phyloP scores from a whole-genome alignment of 2,797 vertebrate species.

The Ataeniobius toweri region DNA sequence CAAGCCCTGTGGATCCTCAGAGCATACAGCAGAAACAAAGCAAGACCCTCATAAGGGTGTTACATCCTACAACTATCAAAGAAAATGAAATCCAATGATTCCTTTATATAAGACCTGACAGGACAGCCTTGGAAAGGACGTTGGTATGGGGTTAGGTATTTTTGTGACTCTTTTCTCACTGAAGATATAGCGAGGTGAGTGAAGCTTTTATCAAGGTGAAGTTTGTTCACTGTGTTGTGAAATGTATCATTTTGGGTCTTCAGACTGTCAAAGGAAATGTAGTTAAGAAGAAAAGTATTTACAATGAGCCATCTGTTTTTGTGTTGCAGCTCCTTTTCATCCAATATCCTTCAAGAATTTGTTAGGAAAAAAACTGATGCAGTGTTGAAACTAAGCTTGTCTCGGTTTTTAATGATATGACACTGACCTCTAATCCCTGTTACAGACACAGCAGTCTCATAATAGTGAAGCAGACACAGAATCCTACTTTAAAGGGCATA shows the following conservation, averaged over 20 bases:
- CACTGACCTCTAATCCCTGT: slow-evolving; percentile 3
- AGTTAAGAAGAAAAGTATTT: slow-evolving; percentile 34
- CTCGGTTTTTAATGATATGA: not conserved
- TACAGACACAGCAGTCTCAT: slow-evolving; percentile 12
- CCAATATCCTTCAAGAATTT: slow-evolving; percentile 28
- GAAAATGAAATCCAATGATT: slow-evolving; percentile 9
- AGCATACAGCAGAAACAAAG: slow-evolving; percentile 76
- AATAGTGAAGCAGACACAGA: slow-evolving; percentile 17
- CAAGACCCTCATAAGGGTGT: slow-evolving; percentile 70
- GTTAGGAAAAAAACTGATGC: slow-evolving; percentile 5
- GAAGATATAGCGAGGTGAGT: slow-evolving; percentile 6
- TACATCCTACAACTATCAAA: slow-evolving; percentile 44
- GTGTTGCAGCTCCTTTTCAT: slow-evolving; percentile 47
- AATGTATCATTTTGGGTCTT: slow-evolving; percentile 21
- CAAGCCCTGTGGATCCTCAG: slow-evolving; percentile 65
- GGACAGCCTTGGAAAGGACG: slow-evolving; percentile 10
- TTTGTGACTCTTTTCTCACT: slow-evolving; percentile 1
- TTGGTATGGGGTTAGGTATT: not conserved
- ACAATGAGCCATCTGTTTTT: slow-evolving; percentile 42
- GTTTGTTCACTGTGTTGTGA: slow-evolving; percentile 20
- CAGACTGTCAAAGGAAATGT: slow-evolving; percentile 32
- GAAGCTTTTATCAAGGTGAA: slow-evolving; percentile 27
- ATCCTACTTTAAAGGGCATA: slow-evolving; percentile 13
- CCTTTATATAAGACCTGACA: slow-evolving; percentile 12
- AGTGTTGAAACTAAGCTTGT: not conserved